A percentile compares a stretch with the other conserved stretches of the same genome.
phyloP scores from a whole-genome alignment of 2,888 invertebrate genomes.

The Fragum whitleyi region DNA sequence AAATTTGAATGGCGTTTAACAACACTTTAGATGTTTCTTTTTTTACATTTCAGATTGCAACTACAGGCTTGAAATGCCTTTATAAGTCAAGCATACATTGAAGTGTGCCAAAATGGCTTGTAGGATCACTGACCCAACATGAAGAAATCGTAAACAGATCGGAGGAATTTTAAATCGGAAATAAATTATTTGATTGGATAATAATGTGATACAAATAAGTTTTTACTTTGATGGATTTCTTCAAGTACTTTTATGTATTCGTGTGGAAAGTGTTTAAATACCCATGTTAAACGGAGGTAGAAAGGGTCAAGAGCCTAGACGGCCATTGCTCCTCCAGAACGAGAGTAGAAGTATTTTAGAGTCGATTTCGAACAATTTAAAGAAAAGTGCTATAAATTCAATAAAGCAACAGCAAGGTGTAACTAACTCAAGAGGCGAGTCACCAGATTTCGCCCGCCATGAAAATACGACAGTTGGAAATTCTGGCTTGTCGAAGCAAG shows the following conservation, averaged over 20 bases:
- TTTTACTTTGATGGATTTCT: background rate
- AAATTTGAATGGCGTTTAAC: too few species aligned
- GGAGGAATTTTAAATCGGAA: too few species aligned
- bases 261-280: conserved; percentile 18
- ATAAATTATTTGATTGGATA: background rate
- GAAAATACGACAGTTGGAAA: conserved; percentile 50
- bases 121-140: conserved; percentile 14
- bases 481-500: conserved; percentile 44
- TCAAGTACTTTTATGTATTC: conserved; percentile 24
- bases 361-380: conserved; percentile 61
- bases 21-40: too few species aligned
- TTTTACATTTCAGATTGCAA: background rate
- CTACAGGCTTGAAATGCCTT: background rate
- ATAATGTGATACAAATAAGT: background rate
- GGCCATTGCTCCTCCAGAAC: conserved; percentile 63
- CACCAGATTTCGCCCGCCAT: conserved; percentile 54
- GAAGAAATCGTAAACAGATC: background rate
- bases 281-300: conserved; percentile 38
- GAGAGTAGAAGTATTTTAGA: conserved; percentile 67
- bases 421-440: conserved; percentile 28
- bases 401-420: conserved; percentile 26
- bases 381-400: conserved; percentile 34
- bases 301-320: conserved; percentile 54
- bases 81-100: background rate
- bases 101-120: conserved; percentile 3